Percentiles rank a stretch among this genome's conserved stretches.
Evolutionary conservation across 2,888 invertebrate species (phyloP).

Genomic region (Diaprepes abbreviatus): DNA sequence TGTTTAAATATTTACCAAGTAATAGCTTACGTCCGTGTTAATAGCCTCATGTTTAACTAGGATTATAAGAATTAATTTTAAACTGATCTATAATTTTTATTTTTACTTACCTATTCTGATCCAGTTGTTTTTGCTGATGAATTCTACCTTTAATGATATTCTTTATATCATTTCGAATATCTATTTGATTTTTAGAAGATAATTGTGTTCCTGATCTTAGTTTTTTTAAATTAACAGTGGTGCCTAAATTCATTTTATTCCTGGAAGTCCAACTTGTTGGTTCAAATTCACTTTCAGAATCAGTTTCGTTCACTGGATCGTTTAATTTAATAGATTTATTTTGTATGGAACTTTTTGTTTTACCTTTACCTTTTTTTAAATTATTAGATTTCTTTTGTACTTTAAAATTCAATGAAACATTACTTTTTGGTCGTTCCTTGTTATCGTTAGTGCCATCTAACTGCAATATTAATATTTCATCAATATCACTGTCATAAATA

Average conservation of each 20-base stretch:
- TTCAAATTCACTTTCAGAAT: conserved; percentile 60
- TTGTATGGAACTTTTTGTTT: conserved; percentile 39
- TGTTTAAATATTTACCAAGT: too few species aligned
- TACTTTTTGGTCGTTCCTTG: conserved; percentile 41
- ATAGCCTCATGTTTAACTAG: too few species aligned
- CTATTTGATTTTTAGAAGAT: conserved; percentile 48
- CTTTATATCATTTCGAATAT: conserved; percentile 71
- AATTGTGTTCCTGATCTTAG: conserved; percentile 30
- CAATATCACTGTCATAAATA: conserved; percentile 17
- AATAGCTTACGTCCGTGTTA: too few species aligned
- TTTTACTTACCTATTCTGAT: conserved; percentile 59
- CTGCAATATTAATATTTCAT: conserved; percentile 48
- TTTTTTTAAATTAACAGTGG: conserved; percentile 51
- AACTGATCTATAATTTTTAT: not conserved
- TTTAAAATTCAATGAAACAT: conserved; percentile 58
- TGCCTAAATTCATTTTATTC: conserved; percentile 29
- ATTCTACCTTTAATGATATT: conserved; percentile 70
- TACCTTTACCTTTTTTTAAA: conserved; percentile 28
- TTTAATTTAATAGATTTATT: conserved; percentile 47
- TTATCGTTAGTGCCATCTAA: conserved; percentile 55
- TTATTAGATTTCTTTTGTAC: conserved; percentile 53
- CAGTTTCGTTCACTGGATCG: conserved; percentile 48
- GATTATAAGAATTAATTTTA: too few species aligned
- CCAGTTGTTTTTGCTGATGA: conserved; percentile 67
- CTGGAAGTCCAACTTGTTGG: not conserved